Percentiles rank a stretch among this genome's conserved stretches.
Conservation (phyloP, 2,888 invertebrate species). For the Drosophila anomalata region DNA sequence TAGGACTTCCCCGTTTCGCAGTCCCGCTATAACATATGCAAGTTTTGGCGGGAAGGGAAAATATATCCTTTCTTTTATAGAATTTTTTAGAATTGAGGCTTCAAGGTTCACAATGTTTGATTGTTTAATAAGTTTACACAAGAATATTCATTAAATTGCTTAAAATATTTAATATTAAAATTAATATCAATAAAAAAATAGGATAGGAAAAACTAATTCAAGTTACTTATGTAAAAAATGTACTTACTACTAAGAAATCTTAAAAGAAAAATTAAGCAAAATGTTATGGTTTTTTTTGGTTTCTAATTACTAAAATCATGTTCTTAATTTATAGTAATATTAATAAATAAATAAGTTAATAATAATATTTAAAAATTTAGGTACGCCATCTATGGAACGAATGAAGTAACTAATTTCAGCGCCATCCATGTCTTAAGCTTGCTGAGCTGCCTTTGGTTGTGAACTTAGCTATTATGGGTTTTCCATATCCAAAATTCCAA, state of each 20-base stretch:
- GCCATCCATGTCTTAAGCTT: not conserved
- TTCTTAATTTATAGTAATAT: not conserved
- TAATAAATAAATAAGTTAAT: not conserved
- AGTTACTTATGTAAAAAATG: no score
- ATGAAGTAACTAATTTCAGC: not conserved
- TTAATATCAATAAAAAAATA: not conserved
- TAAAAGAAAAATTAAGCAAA: no score
- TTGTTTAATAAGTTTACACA: not conserved
- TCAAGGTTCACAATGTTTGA: not conserved
- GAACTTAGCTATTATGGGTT: not conserved
- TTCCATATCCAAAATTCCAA: no score
- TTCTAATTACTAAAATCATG: no score
- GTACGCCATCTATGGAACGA: not conserved
- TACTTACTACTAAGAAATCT: no score
- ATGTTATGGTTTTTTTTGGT: no score
- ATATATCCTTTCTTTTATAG: not conserved
- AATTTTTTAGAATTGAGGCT: not conserved
- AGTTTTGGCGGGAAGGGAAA: not conserved
- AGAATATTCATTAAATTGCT: not conserved
- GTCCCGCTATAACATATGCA: constrained; percentile 45
- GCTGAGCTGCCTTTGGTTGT: not conserved
- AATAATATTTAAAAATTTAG: not conserved
- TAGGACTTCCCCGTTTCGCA: constrained; percentile 47
- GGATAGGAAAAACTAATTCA: not conserved
- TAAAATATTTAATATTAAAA: not conserved